phyloP scores from a whole-genome alignment of 1,140 invertebrate species.

The Drosophila navojoa region DNA sequence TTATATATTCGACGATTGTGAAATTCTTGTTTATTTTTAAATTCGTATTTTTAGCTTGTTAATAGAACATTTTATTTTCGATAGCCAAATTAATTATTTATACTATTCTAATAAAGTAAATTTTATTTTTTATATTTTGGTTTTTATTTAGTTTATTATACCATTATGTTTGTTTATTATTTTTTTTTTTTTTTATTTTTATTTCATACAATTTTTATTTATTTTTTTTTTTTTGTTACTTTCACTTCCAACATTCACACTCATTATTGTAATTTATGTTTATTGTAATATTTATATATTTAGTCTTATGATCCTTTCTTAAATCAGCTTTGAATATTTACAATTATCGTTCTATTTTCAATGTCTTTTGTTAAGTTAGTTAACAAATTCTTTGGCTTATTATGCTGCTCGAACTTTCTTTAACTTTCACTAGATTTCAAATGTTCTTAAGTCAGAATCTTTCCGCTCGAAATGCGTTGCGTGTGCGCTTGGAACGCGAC shows the following conservation, averaged over 20 bases:
- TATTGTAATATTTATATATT: neutral
- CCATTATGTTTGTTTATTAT: no score
- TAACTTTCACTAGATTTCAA: neutral
- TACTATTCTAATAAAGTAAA: neutral
- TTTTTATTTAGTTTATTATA: no score
- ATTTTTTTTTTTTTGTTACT: no score
- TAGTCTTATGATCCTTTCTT: no score
- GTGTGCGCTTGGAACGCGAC: conserved; percentile 67
- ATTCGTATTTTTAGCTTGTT: neutral
- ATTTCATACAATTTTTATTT: no score
- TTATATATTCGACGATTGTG: neutral
- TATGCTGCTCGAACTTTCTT: conserved; percentile 16
- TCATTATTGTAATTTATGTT: no score
- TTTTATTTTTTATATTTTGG: no score
- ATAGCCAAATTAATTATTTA: neutral
- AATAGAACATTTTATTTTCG: neutral
- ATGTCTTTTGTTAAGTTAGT: no score
- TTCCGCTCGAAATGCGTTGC: conserved; percentile 48
- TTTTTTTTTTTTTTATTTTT: neutral
- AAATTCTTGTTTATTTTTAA: neutral
- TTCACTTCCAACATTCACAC: no score
- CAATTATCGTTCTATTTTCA: no score
- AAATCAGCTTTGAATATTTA: no score
- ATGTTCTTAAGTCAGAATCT: conserved; percentile 15
- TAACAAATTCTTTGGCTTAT: no score